Conservation (phyloP, 2,113 vertebrate genomes). For the Albula glossodonta region DNA sequence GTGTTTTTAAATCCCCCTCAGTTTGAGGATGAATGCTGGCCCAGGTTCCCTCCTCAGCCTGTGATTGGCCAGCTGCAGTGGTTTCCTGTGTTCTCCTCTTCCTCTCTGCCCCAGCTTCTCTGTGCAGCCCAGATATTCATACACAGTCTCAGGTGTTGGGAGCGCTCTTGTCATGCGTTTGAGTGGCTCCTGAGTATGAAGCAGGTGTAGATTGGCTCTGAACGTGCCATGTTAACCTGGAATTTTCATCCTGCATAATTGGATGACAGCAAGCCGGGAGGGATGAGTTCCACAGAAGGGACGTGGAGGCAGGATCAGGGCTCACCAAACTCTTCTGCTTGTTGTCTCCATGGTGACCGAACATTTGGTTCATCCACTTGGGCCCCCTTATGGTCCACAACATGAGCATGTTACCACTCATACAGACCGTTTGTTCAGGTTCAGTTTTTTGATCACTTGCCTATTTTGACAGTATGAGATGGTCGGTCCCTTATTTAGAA, state of each 20-base stretch:
- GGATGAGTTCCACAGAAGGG: conserved; percentile 53
- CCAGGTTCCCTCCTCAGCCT: neutral
- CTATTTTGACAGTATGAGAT: too few species aligned
- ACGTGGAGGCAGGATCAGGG: conserved; percentile 53
- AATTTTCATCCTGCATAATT: neutral
- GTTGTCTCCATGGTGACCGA: conserved; percentile 60
- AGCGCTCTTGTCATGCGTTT: neutral
- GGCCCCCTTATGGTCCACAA: neutral
- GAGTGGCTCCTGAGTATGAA: conserved; percentile 6
- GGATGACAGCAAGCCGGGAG: conserved; percentile 41
- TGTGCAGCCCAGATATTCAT: too few species aligned
- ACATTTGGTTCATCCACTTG: conserved; percentile 51
- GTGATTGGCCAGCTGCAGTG: neutral
- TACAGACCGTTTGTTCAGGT: too few species aligned
- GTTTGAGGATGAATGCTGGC: neutral
- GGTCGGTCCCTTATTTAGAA: too few species aligned
- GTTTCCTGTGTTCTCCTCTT: neutral
- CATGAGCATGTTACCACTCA: too few species aligned
- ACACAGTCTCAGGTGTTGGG: neutral
- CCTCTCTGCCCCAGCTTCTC: neutral
- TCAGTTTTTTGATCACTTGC: too few species aligned
- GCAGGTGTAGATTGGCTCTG: conserved; percentile 28
- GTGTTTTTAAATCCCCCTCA: neutral
- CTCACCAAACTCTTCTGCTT: conserved; percentile 58
- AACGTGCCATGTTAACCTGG: conserved; percentile 42